phyloP scores from a whole-genome alignment of 2,797 vertebrate species.

The Pristis pectinata region DNA sequence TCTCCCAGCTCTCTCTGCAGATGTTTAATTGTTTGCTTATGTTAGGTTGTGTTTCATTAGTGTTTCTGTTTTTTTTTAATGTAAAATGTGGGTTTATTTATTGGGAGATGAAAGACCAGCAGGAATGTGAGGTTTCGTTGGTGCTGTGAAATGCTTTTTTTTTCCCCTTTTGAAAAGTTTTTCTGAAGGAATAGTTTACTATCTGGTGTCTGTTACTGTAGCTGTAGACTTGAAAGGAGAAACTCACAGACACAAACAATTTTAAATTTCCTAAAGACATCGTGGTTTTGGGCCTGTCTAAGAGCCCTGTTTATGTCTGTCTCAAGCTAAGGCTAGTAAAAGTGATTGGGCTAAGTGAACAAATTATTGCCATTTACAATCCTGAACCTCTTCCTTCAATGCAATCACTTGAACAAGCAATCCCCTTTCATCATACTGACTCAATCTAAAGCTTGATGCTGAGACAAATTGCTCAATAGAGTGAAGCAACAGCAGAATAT shows the following conservation, averaged over 20 bases:
- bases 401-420: not conserved
- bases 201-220: slow-evolving; percentile 25
- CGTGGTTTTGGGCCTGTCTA: no score
- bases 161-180: not conserved
- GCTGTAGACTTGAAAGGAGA: slow-evolving; percentile 21
- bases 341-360: slow-evolving; percentile 19
- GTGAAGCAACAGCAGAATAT: not conserved
- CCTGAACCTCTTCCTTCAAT: not conserved
- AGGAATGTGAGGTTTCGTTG: slow-evolving; percentile 20
- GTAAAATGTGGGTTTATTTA: slow-evolving; percentile 31
- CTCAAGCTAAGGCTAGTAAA: not conserved
- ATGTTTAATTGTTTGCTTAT: slow-evolving; percentile 36
- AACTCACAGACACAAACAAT: slow-evolving; percentile 14
- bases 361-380: slow-evolving; percentile 4
- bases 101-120: slow-evolving; percentile 25
- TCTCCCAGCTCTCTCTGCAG: not conserved
- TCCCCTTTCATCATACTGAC: not conserved
- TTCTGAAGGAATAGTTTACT: not conserved
- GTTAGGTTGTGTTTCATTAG: slow-evolving; percentile 34
- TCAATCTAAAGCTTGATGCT: not conserved
- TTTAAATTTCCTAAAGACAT: slow-evolving; percentile 32
- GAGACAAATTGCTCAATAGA: not conserved
- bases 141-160: not conserved
- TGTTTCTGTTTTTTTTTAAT: slow-evolving; percentile 28
- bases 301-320: slow-evolving; percentile 9